Conservation (phyloP, 2,113 vertebrate genomes). For the Podarcis cretensis region DNA sequence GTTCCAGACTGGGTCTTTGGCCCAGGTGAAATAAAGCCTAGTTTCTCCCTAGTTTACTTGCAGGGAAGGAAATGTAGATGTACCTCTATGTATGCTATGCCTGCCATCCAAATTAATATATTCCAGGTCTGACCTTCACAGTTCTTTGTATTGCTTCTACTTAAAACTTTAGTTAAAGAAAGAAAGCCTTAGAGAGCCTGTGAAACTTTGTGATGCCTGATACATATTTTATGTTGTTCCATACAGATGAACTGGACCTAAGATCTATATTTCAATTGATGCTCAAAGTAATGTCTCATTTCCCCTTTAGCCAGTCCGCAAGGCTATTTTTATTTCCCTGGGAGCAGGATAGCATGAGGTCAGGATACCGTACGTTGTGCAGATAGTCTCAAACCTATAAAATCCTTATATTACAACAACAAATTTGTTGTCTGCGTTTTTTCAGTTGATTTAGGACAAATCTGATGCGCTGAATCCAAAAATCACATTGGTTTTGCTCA, state of each 20-base stretch:
- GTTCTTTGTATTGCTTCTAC: neutral
- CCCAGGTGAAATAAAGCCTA: too few species aligned
- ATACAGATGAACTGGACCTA: neutral
- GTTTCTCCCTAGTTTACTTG: neutral
- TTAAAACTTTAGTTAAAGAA: neutral
- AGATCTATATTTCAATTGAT: neutral
- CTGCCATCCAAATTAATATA: neutral
- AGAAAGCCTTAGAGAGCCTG: neutral
- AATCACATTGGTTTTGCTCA: too few species aligned
- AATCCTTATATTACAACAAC: neutral
- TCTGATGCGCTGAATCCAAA: too few species aligned
- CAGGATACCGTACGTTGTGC: conserved; percentile 12
- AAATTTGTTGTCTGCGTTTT: too few species aligned
- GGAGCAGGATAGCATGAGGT: neutral
- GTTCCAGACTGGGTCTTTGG: too few species aligned
- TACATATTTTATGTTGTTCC: conserved; percentile 1
- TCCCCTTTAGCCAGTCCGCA: neutral
- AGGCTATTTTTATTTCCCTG: neutral
- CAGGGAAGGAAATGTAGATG: neutral
- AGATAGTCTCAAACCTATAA: conserved; percentile 36
- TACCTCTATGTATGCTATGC: neutral
- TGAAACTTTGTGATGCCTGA: neutral
- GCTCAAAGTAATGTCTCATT: neutral
- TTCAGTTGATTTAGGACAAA: too few species aligned
- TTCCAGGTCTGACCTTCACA: neutral